Conservation (phyloP, 1,140 invertebrate genomes). For the Drepana arcuata region DNA sequence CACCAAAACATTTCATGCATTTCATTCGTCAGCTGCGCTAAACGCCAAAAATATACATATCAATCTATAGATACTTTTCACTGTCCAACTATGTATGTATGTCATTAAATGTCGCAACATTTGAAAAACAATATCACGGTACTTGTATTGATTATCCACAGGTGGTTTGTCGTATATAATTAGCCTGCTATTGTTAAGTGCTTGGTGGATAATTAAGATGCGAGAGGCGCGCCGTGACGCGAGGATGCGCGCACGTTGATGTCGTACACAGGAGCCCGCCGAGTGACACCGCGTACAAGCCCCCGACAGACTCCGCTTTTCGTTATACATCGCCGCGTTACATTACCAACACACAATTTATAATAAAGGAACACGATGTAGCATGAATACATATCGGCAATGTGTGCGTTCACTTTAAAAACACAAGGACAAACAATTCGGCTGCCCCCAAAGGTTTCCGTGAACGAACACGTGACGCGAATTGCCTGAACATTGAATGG, state of each 20-base stretch:
- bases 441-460: too few relatives aligned
- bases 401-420: too few relatives aligned
- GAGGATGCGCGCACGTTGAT: constrained; percentile 44
- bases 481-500: constrained; percentile 4
- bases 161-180: constrained; percentile 26
- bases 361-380: too few relatives aligned
- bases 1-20: constrained; percentile 10
- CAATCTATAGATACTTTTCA: too few relatives aligned
- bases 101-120: too few relatives aligned
- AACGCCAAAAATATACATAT: constrained; percentile 7
- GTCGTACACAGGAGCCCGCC: constrained; percentile 44
- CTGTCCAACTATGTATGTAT: too few relatives aligned
- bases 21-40: constrained; percentile 3
- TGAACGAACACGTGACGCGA: constrained; percentile 12
- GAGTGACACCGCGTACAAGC: constrained; percentile 2
- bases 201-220: constrained; percentile 21
- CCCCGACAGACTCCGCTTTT: too few relatives aligned
- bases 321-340: too few relatives aligned
- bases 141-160: constrained; percentile 13
- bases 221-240: constrained; percentile 19
- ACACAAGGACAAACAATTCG: too few relatives aligned
- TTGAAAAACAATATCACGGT: too few relatives aligned
- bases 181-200: constrained; percentile 20
- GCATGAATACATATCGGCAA: too few relatives aligned
- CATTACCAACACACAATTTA: too few relatives aligned